Evolutionary conservation across 2,797 vertebrate genomes (phyloP).

Genomic region (Xenopus petersii): DNA sequence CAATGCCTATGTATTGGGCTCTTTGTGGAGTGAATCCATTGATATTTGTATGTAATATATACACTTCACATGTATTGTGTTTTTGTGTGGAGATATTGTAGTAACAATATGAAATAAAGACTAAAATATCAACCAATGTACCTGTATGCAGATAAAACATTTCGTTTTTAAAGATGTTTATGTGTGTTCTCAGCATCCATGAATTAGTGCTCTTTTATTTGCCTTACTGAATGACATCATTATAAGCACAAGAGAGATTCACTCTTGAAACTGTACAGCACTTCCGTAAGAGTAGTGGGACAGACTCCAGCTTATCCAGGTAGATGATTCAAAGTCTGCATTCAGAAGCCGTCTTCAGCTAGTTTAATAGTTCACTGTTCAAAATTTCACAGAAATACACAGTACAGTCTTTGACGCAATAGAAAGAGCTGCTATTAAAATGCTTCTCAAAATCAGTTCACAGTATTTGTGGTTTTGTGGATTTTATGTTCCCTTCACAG

Average conservation of each 20-base stretch:
- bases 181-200: too few species aligned
- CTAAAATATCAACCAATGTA: too few species aligned
- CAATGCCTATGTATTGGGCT: too few species aligned
- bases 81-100: too few species aligned
- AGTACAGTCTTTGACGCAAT: constrained; percentile 63
- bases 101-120: too few species aligned
- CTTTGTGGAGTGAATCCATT: too few species aligned
- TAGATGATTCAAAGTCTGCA: constrained; percentile 59
- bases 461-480: constrained; percentile 52
- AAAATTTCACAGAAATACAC: constrained; percentile 54
- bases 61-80: too few species aligned
- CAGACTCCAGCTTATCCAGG: constrained; percentile 56
- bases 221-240: constrained; percentile 27
- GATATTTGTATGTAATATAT: too few species aligned
- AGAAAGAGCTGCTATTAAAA: constrained; percentile 51
- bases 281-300: constrained; percentile 49
- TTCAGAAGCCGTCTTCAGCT: constrained; percentile 62
- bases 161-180: too few species aligned
- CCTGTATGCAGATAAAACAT: too few species aligned
- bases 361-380: constrained; percentile 58
- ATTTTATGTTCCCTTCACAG: constrained; percentile 51
- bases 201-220: constrained; percentile 11
- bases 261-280: constrained; percentile 50
- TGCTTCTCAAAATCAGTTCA: constrained; percentile 57
- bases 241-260: constrained; percentile 39